Base-by-base conservation (phyloP, 64 coral and sea anemone genomes). In the Acropora tenuis region DNA sequence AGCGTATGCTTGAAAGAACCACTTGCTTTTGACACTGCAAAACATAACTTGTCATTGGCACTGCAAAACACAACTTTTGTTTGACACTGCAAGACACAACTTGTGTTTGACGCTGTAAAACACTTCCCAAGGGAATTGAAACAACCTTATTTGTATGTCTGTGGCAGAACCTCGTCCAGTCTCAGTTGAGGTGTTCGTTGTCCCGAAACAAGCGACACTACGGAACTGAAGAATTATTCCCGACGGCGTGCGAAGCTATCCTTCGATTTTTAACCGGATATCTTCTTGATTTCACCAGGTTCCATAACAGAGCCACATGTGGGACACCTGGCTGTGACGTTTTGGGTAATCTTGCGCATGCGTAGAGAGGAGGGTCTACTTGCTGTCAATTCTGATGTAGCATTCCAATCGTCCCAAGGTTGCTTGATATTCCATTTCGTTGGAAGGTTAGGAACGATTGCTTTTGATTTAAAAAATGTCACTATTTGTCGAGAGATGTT, bases 251-350 rank as follows among this genome's bases (percentile, higher is more conserved):
- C 68, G 68, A 71, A 71, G 18, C 2, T 71, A 4, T 71, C 68
- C 68, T 17, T 30, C 17, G 17, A 20, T 3, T 71, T 71, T 40
- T 8, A n/a, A 6, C 69, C 43, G 0, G 15, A 85, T 9, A 72
- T 16, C 65, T 48, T 85, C 7, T 48, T 46, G 42, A 85, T 69
- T 48, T 2, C 17, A 16, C 47, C 63, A 13, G 5, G 45, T 6
- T 97, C 92, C n/a, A 97, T 80, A 69, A 88, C 82, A 69, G 92
- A 94, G 5, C 95, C 95, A 74, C 95, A 97, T 15, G 95, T 97
- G 11, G 95, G 95, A 74, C 95, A 97, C 71, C 89, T 83, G 6
- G 95, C 92, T 47, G 52, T 58, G 40, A 75, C 69, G n/a, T 88
- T 76, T 42, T 84, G 50, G 9, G 83, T 77, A 58, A 80, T 84